Conservation (phyloP, 2,797 vertebrate genomes). For the Myotis myotis region DNA sequence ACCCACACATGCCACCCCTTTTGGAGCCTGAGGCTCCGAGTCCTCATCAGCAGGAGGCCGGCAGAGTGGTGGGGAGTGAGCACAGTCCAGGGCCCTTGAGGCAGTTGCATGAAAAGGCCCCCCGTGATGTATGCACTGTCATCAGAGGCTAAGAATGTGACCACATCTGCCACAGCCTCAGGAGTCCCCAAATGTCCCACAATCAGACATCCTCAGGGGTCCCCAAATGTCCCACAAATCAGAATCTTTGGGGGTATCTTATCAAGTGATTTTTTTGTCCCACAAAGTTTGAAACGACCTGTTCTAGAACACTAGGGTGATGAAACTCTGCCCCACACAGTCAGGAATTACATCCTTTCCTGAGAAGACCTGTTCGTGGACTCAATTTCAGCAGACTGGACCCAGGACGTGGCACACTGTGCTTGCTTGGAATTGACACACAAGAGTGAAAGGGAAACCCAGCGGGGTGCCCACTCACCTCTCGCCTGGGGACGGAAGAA, state of each 20-base stretch:
- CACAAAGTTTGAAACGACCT: neutral
- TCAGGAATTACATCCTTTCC: neutral
- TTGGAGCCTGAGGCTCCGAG: slow-evolving; percentile 71
- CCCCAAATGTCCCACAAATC: neutral
- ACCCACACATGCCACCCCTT: slow-evolving; percentile 51
- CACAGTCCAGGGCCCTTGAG: slow-evolving; percentile 52
- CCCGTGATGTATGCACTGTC: slow-evolving; percentile 89
- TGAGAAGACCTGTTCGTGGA: neutral
- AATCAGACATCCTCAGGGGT: slow-evolving; percentile 74
- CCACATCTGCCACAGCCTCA: slow-evolving; percentile 90
- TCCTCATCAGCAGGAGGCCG: slow-evolving; percentile 57
- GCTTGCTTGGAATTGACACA: neutral
- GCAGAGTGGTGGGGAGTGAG: slow-evolving; percentile 17
- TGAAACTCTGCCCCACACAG: neutral
- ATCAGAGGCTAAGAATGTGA: slow-evolving; percentile 91
- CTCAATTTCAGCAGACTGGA: neutral
- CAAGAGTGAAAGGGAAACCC: neutral
- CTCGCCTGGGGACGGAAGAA: neutral
- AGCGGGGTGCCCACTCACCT: neutral
- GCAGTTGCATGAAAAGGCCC: slow-evolving; percentile 74
- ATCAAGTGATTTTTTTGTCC: neutral
- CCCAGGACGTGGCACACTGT: neutral
- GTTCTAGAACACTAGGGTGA: neutral
- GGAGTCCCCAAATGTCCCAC: neutral
- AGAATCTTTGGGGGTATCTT: neutral